These are phyloP conservation scores for Pongo abelii DNA, from an alignment of 2,113 vertebrate species.

Conservation along the genomic window DNA sequence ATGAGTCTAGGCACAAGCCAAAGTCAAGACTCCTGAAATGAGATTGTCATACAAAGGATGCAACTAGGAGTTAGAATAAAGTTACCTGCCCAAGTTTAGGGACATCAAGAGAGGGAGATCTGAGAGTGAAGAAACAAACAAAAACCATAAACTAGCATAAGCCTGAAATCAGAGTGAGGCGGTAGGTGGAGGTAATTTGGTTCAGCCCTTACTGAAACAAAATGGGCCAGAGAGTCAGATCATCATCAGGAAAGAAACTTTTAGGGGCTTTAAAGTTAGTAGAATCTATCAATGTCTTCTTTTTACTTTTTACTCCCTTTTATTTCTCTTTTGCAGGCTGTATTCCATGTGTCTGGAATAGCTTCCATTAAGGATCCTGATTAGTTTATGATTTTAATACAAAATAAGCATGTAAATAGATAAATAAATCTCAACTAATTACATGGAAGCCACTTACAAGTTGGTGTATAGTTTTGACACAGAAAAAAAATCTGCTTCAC, in stretches of 20 bases:
- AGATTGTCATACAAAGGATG: neutral
- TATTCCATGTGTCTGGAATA: neutral
- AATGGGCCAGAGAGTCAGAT: neutral
- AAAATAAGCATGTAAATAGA: constrained; percentile 6
- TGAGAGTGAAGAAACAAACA: neutral
- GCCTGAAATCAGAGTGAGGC: neutral
- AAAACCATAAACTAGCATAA: neutral
- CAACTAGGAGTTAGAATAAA: neutral
- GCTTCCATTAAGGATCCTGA: neutral
- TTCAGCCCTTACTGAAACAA: neutral
- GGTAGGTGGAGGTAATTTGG: neutral
- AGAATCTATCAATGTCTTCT: neutral
- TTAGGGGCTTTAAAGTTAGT: neutral
- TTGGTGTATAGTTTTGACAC: neutral
- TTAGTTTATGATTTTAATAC: neutral
- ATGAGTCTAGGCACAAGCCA: neutral
- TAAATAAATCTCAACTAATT: neutral
- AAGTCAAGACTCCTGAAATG: neutral
- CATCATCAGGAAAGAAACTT: neutral
- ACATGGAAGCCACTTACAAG: neutral
- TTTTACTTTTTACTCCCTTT: neutral
- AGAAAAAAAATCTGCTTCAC: neutral
- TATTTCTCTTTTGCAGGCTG: neutral
- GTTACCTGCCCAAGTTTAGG: neutral
- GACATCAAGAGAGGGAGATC: neutral